Evolutionary conservation across 2,888 invertebrate species (phyloP).

Genomic region (Macrosoma leucophasiata): DNA sequence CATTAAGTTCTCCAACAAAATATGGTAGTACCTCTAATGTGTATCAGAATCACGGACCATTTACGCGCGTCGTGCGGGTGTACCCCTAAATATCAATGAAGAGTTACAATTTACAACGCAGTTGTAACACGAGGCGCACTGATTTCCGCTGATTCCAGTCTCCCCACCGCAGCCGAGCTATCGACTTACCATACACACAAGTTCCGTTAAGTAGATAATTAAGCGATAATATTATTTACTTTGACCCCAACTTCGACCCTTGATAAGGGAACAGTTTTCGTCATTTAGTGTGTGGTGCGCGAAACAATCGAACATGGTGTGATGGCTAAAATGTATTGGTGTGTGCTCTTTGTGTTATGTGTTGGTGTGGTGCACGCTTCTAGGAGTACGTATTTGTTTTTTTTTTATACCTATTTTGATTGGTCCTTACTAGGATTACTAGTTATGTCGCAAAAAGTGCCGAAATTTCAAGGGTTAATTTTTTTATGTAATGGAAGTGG

Average conservation of each 20-base stretch:
- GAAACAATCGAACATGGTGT: conserved; percentile 41
- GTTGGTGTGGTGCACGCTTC: conserved; percentile 46
- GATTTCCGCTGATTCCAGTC: conserved; percentile 43
- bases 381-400: conserved; percentile 48
- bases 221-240: conserved; percentile 58
- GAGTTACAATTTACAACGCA: no score
- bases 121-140: conserved; percentile 36
- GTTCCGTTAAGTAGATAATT: conserved; percentile 45
- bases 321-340: conserved; percentile 52
- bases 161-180: no score
- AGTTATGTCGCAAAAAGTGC: no score
- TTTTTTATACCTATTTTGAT: conserved; percentile 9
- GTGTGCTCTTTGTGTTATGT: conserved; percentile 61
- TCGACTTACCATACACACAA: conserved; percentile 34
- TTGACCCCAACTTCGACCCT: conserved; percentile 43
- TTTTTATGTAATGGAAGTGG: no score
- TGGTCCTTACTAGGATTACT: neutral
- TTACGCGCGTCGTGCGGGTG: conserved; percentile 4
- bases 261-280: conserved; percentile 40
- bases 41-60: no score
- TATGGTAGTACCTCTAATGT: no score
- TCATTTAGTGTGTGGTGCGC: conserved; percentile 52
- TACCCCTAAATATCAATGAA: conserved; percentile 3
- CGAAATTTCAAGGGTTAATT: no score
- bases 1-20: no score